A percentile compares a stretch with the other conserved stretches of the same genome.
Evolutionary conservation across 2,888 invertebrate species (phyloP).

Genomic region (Automeris io): DNA sequence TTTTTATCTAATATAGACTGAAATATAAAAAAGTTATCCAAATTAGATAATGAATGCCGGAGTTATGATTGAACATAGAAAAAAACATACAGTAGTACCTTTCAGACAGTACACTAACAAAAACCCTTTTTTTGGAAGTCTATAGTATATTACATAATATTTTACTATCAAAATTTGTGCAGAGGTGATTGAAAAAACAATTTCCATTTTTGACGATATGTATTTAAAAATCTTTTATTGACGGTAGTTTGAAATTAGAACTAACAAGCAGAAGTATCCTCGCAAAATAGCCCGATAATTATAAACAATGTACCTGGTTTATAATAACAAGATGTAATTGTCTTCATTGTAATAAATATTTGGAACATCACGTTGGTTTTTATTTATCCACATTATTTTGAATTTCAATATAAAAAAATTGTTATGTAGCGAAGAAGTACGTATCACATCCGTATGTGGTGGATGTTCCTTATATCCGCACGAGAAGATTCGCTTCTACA

Average conservation of each 20-base stretch:
- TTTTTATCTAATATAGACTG: too few species aligned
- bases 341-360: slow-evolving; percentile 74
- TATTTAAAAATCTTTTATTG: slow-evolving; percentile 6
- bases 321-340: slow-evolving; percentile 64
- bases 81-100: too few species aligned
- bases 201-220: slow-evolving; percentile 16
- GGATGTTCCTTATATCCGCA: too few species aligned
- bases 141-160: too few species aligned
- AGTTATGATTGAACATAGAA: too few species aligned
- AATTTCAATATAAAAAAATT: background rate
- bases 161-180: background rate
- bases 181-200: slow-evolving; percentile 8
- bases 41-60: too few species aligned
- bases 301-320: slow-evolving; percentile 74
- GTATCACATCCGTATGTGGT: too few species aligned
- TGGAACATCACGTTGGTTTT: slow-evolving; percentile 46
- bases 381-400: slow-evolving; percentile 1
- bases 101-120: too few species aligned
- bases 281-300: slow-evolving; percentile 41
- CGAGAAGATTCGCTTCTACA: too few species aligned
- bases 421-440: too few species aligned
- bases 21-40: too few species aligned
- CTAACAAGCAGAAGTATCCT: slow-evolving; percentile 25
- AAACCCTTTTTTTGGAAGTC: too few species aligned
- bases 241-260: slow-evolving; percentile 15